phyloP scores from a whole-genome alignment of 1,140 invertebrate genomes.

The Drosophila busckii region DNA sequence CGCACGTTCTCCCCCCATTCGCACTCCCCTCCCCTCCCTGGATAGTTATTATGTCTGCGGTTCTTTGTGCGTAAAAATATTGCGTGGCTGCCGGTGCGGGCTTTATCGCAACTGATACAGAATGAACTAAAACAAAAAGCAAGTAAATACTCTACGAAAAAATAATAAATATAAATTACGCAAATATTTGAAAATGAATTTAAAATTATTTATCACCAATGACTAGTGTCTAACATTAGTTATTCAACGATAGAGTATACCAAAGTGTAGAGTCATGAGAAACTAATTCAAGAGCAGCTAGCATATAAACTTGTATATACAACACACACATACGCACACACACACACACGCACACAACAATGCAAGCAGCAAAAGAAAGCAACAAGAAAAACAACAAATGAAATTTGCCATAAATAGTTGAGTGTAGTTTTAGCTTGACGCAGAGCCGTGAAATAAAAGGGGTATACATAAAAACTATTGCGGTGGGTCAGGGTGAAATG shows the following conservation, averaged over 20 bases:
- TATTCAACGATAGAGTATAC: no score
- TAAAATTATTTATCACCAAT: conserved; percentile 4
- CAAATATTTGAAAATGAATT: not conserved
- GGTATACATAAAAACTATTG: conserved; percentile 68
- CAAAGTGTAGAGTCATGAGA: conserved; percentile 17
- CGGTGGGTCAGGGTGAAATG: conserved; percentile 73
- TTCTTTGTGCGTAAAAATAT: conserved; percentile 44
- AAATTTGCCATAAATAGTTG: conserved; percentile 68
- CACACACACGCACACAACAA: not conserved
- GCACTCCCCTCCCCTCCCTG: no score
- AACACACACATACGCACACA: not conserved
- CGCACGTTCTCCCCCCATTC: no score
- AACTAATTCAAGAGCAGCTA: conserved; percentile 38
- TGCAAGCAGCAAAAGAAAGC: conserved; percentile 44
- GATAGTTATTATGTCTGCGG: no score
- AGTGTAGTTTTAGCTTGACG: conserved; percentile 31
- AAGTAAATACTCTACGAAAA: conserved; percentile 25
- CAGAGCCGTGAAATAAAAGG: conserved; percentile 33
- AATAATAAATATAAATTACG: conserved; percentile 5
- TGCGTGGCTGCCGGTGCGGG: conserved; percentile 42
- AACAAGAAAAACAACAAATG: conserved; percentile 18
- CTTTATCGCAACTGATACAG: conserved; percentile 55
- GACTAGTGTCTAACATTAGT: no score
- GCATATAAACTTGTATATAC: conserved; percentile 22
- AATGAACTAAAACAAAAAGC: conserved; percentile 46